Conservation (phyloP, 2,888 invertebrate species). For the Meandrusa payeni region DNA sequence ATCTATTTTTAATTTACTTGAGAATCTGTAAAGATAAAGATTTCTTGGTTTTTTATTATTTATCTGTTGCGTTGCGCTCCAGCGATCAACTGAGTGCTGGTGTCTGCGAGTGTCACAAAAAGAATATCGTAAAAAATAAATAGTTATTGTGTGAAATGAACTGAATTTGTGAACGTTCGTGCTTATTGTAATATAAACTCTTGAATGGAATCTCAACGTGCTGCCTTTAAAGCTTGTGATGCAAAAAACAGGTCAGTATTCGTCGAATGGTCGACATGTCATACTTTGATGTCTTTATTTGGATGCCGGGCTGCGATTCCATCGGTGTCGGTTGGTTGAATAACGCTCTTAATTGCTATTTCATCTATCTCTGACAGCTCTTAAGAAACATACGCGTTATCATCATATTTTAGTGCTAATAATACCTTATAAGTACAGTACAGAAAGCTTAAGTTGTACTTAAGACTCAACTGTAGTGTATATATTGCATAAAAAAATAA, state of each 20-base stretch:
- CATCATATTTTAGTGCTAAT: conserved; percentile 1
- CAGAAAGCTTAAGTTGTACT: conserved; percentile 1
- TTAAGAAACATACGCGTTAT: conserved; percentile 5
- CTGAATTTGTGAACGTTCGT: conserved; percentile 50
- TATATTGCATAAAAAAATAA: conserved; percentile 2
- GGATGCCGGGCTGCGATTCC: conserved; percentile 54
- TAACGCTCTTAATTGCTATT: conserved; percentile 34
- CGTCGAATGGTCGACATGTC: conserved; percentile 47
- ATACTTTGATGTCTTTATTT: conserved; percentile 66
- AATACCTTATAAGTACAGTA: no score
- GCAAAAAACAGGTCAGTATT: conserved; percentile 59
- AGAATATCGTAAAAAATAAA: conserved; percentile 57
- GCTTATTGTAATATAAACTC: conserved; percentile 51
- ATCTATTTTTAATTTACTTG: no score
- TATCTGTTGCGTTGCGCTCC: conserved; percentile 37
- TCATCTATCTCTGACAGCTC: conserved; percentile 4
- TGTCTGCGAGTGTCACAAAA: conserved; percentile 59
- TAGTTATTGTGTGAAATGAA: conserved; percentile 66
- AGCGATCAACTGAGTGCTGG: conserved; percentile 38
- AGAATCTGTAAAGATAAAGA: conserved; percentile 11
- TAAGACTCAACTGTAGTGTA: not conserved
- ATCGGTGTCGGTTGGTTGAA: conserved; percentile 57
- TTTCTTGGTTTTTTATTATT: conserved; percentile 27
- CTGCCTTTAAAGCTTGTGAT: conserved; percentile 39
- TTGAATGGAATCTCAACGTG: conserved; percentile 52